Evolutionary conservation across 2,113 vertebrate genomes (phyloP), one percentile per base, ranked within the genome.

Genomic region (Lethenteron reissneri): DNA sequence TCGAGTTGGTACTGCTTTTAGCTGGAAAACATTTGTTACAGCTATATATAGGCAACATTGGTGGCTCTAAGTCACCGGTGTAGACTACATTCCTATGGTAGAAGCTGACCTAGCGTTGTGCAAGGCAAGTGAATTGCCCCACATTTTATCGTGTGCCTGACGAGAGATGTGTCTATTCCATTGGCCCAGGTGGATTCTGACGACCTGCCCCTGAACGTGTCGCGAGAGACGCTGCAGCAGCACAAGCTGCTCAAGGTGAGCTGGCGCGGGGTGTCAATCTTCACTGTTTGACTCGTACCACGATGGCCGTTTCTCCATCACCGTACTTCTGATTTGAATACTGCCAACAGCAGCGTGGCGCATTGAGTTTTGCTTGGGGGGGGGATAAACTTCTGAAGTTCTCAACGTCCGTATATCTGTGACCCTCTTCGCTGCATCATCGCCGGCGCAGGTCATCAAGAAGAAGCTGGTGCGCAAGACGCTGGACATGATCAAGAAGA

Each of bases 401-500:
- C n/a, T n/a, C n/a, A n/a, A 12, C 57, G 64, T 13, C 7, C 70
- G n/a, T 7, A 11, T 41, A 6, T 68, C 21, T 15, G 62, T 15
- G 62, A 9, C 10, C 62, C 62, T 68, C 64, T 72, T 19, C 9
- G 58, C 5, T 8, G 25, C 1, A 41, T 41, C 41, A 41, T 41
- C 3, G 41, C 41, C 41, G 41, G 6, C 12, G 72, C 76, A 99
- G 94, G 92, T 99, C 19, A 99, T 99, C 71, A 87, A 92, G 74
- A 99, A 99, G 80, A 99, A 99, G 78, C 84, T 99, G 74, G 92
- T 99, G 64, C 92, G 94, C 69, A 99, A 99, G 81, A 92, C 92
- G 72, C 82, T 99, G 77, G 94, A 99, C 76, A 99, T 99, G 94
- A 97, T 99, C 76, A 99, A 99, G 83, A 99, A 97, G 79, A 97